These are phyloP conservation scores for Acanthacorydalis orientalis DNA, from an alignment of 2,888 invertebrate species.

Conservation along the genomic window DNA sequence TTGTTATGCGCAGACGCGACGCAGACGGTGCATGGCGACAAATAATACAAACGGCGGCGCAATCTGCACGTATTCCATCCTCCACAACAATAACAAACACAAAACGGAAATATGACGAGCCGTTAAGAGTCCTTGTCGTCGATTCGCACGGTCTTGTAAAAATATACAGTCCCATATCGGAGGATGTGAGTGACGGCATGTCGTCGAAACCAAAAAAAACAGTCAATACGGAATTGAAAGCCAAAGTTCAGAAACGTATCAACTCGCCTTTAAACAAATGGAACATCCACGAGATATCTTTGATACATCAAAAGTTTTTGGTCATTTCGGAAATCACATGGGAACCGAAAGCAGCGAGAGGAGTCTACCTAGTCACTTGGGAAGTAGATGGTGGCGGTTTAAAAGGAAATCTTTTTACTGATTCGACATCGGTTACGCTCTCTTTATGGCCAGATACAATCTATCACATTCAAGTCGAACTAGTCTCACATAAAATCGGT, in stretches of 20 bases:
- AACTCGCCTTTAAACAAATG: slow-evolving; percentile 37
- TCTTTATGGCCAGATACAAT: slow-evolving; percentile 67
- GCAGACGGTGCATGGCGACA: slow-evolving; percentile 46
- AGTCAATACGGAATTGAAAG: slow-evolving; percentile 31
- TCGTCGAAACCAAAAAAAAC: slow-evolving; percentile 25
- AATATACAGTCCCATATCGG: slow-evolving; percentile 48
- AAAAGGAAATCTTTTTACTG: slow-evolving; percentile 66
- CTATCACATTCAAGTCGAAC: slow-evolving; percentile 63
- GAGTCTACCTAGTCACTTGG: slow-evolving; percentile 67
- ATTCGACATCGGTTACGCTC: slow-evolving; percentile 60
- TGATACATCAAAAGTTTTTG: slow-evolving; percentile 54
- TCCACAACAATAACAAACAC: slow-evolving; percentile 29
- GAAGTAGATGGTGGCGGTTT: slow-evolving; percentile 68
- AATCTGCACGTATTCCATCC: slow-evolving; percentile 45
- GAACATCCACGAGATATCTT: slow-evolving; percentile 49
- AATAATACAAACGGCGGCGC: slow-evolving; percentile 46
- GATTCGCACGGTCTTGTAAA: slow-evolving; percentile 51
- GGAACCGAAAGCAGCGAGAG: slow-evolving; percentile 47
- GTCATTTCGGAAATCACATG: slow-evolving; percentile 57
- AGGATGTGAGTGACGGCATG: slow-evolving; percentile 26
- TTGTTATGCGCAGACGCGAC: slow-evolving; percentile 44
- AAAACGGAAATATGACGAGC: slow-evolving; percentile 25
- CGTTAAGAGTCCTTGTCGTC: slow-evolving; percentile 48
- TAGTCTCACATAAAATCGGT: slow-evolving; percentile 43
- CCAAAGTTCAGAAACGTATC: slow-evolving; percentile 30